Base-by-base conservation (phyloP, 2,113 vertebrate species). In the Gavia stellata region DNA sequence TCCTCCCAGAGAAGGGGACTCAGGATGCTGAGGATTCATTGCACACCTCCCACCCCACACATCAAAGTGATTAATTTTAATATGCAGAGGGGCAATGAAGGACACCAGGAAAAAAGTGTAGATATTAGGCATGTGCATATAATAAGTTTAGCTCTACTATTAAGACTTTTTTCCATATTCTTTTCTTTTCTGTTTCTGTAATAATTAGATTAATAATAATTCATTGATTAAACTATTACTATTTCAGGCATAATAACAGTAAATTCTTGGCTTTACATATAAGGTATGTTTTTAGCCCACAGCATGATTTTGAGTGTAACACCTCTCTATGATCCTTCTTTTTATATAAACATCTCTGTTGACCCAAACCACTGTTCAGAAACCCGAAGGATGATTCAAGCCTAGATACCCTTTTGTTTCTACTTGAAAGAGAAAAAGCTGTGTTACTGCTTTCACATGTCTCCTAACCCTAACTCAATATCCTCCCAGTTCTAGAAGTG, bases 21-120 rank as follows among this genome's bases (percentile, higher is more conserved):
- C 12, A 15, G 45, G 38, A 8, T 80, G 20, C 33, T 40, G 16
- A 71, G 29, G 17, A 67, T 6, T 63, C 31, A 21, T 21, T 68
- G 34, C 17, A 38, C 5, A 0, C 9, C 15, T 53, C 24, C 55
- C 1, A 2, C 18, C 13, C 44, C 38, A 25, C 15, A 23, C 9
- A 29, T 49, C 15, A 16, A 23, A 49, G 11, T 14, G 25, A 45
- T 49, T 65, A 12, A 68, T 65, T 82, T 70, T 66, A 26, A 26
- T 34, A 71, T 61, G 18, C n/a, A 74, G 40, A 36, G 5, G 7
- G 49, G 3, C 16, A 71, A 7, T 45, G n/a, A 65, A 79, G 50
- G 18, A 21, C 49, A 28, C 20, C 23, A 78, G 31, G 25, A 85
- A n/a, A 75, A 58, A 59, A 8, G 0, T 17, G 38, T 29, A 42